Percentiles rank a stretch among this genome's conserved stretches.
Conservation (phyloP, 2,113 vertebrate genomes). For the Oenanthe oenanthe region DNA sequence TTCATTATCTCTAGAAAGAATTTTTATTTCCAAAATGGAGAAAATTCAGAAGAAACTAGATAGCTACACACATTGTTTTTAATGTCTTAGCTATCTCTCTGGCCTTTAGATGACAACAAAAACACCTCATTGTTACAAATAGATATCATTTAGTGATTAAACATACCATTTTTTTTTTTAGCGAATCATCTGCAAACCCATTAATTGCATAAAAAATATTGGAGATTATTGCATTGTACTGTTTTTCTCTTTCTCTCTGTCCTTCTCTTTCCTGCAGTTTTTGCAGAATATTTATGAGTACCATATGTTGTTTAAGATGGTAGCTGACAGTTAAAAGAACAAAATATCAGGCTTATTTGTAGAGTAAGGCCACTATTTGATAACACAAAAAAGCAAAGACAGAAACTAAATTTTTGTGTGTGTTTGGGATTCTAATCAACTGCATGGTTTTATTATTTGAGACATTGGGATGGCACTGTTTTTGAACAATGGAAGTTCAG, state of each 20-base stretch:
- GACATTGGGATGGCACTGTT: background rate
- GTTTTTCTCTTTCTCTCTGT: conserved; percentile 27
- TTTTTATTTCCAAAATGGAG: background rate
- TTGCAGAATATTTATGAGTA: conserved; percentile 23
- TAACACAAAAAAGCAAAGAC: background rate
- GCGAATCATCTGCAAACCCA: conserved; percentile 35
- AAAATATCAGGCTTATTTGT: conserved; percentile 12
- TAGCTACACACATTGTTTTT: background rate
- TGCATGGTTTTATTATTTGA: background rate
- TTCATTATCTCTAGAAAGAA: background rate
- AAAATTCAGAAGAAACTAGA: background rate
- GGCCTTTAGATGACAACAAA: conserved; percentile 2
- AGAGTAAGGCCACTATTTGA: background rate
- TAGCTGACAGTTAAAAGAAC: conserved; percentile 22
- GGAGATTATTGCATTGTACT: conserved; percentile 19
- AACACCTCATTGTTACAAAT: conserved; percentile 25
- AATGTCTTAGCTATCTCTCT: background rate
- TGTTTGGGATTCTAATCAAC: background rate
- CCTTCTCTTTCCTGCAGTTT: conserved; percentile 45
- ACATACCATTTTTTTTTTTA: conserved; percentile 41
- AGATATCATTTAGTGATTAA: conserved; percentile 42
- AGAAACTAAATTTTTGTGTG: background rate
- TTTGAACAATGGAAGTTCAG: background rate
- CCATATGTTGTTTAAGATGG: conserved; percentile 2
- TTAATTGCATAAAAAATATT: background rate